phyloP scores from a whole-genome alignment of 2,888 invertebrate genomes.

The Sphaerophoria rueppellii region DNA sequence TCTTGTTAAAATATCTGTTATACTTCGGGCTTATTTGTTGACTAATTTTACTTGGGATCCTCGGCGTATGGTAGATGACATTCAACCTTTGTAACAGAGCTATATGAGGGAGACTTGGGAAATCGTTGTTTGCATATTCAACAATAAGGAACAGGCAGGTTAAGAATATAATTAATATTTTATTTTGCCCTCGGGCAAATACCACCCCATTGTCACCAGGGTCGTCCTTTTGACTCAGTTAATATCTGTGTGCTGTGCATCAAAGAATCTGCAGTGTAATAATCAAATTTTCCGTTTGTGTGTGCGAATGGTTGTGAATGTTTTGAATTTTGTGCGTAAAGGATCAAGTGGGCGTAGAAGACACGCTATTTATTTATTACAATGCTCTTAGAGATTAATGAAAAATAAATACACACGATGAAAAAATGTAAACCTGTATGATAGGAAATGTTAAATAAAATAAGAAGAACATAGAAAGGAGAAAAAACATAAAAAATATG shows the following conservation, averaged over 20 bases:
- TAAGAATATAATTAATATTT: conserved; percentile 69
- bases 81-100: conserved; percentile 23
- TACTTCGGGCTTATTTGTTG: conserved; percentile 65
- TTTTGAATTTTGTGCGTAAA: conserved; percentile 26
- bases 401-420: conserved; percentile 8
- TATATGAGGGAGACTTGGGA: conserved; percentile 43
- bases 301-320: conserved; percentile 9
- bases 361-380: conserved; percentile 70
- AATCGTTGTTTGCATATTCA: conserved; percentile 54
- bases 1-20: conserved; percentile 72
- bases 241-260: background rate
- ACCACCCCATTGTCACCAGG: background rate
- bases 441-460: conserved; percentile 28
- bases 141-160: conserved; percentile 40
- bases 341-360: conserved; percentile 40
- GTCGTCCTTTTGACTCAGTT: background rate
- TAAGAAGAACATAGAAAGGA: background rate
- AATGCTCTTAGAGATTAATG: conserved; percentile 55
- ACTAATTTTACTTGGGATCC: conserved; percentile 24
- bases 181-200: conserved; percentile 39
- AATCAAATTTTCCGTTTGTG: conserved; percentile 42
- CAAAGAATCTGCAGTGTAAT: conserved; percentile 58
- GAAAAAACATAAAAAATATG: conserved; percentile 12
- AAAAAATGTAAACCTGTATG: conserved; percentile 18
- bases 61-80: background rate